A percentile compares a stretch with the other conserved stretches of the same genome.
Conservation (phyloP, 1,140 invertebrate species). For the Oncopeltus fasciatus region DNA sequence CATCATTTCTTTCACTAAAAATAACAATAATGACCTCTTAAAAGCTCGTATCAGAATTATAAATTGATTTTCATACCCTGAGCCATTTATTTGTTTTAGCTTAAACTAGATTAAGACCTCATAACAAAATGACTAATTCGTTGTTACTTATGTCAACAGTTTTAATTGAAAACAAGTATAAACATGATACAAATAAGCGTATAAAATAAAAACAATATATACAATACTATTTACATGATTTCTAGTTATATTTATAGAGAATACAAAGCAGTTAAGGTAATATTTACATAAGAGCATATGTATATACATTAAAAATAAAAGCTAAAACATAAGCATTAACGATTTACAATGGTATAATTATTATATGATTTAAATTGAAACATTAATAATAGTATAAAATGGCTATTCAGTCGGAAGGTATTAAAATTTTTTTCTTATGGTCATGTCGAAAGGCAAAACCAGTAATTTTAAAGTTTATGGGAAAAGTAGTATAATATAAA, state of each 20-base stretch:
- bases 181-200: constrained; percentile 1
- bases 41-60: neutral
- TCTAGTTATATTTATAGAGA: neutral
- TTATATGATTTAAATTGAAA: neutral
- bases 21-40: neutral
- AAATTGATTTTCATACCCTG: neutral
- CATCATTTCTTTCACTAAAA: neutral
- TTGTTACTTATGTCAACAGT: neutral
- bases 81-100: neutral
- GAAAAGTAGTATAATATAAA: no score
- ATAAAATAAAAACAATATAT: neutral
- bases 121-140: neutral
- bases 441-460: no score
- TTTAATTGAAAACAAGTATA: neutral
- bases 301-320: neutral
- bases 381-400: neutral
- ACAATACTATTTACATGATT: neutral
- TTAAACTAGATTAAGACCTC: neutral
- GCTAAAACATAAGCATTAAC: neutral
- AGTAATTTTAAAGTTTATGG: no score
- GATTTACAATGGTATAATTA: neutral
- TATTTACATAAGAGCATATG: neutral
- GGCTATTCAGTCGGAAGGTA: no score
- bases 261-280: neutral
- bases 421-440: no score